Base-by-base conservation (phyloP, 1,140 invertebrate genomes). In the Eubasilissa regina region DNA sequence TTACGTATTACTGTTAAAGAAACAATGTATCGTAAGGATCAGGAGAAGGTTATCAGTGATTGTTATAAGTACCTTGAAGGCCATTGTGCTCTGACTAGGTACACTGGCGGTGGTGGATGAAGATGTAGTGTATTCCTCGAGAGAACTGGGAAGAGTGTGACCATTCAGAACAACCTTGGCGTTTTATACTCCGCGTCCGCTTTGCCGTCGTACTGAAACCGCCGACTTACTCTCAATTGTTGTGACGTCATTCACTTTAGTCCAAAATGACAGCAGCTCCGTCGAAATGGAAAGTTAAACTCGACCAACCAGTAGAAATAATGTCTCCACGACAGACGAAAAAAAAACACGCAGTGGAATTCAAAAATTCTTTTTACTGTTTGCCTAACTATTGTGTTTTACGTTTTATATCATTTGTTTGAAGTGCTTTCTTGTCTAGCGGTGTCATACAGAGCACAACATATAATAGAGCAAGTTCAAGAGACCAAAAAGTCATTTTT, bases 1-100 rank as follows among this genome's bases (percentile, higher is more conserved):
- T 35, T 3, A 35, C 6, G 6, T 1, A 35, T 35, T 35, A 35
- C 25, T 6, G 25, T 35, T 35, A 35, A 35, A 35, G 25, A 35
- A 35, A 35, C 25, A 35, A 35, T 35, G 25, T 35, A 35, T 35
- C 25, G 25, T 35, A 1, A 35, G 25, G 25, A 6, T 35, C 1
- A 35, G 25, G 25, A 35, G 25, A 3, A 35, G 25, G 25, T 35
- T 35, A 35, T 35, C 1, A 9, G 17, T 10, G 4, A 12, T 21
- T 10, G 15, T 58, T 64, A 64, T 48, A 48, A 70, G 15, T 70
- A 70, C 66, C 66, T 70, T 70, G 66, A 70, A 70, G 47, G 47
- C 66, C 66, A 70, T 70, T 12, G 62, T 44, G 19, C n/a, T 70
- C 15, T 48, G 15, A 47, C 62, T 66, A 44, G 25, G 55, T 58